phyloP scores from a whole-genome alignment of 2,888 invertebrate species.

The Eristalis arbustorum region DNA sequence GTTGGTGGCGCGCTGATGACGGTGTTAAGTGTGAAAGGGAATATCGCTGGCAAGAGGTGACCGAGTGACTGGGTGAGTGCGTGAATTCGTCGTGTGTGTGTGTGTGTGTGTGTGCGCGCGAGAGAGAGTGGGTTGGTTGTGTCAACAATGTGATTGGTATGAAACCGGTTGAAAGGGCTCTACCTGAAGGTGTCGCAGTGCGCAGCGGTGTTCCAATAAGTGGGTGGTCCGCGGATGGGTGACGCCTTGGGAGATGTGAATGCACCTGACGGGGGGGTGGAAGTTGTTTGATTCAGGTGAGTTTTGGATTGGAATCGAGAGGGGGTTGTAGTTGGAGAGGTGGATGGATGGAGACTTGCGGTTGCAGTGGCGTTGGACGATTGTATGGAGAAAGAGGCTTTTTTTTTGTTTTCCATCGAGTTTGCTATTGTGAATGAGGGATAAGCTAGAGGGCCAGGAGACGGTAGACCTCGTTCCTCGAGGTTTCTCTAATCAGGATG shows the following conservation, averaged over 20 bases:
- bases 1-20: background rate
- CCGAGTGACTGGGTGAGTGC: background rate
- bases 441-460: too few species aligned
- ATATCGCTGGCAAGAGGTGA: slow-evolving; percentile 8
- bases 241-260: slow-evolving; percentile 31
- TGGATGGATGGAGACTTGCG: background rate
- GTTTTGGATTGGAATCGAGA: background rate
- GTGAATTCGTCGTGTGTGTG: background rate
- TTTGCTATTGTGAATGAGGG: too few species aligned
- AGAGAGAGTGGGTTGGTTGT: slow-evolving; percentile 2
- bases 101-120: background rate
- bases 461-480: too few species aligned
- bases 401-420: too few species aligned
- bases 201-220: slow-evolving; percentile 58
- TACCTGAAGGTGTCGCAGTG: slow-evolving; percentile 45
- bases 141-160: slow-evolving; percentile 48
- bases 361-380: background rate
- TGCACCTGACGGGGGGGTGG: slow-evolving; percentile 57
- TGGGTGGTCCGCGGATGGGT: slow-evolving; percentile 43
- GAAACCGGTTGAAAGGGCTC: slow-evolving; percentile 60
- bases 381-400: background rate
- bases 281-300: slow-evolving; percentile 5
- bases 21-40: slow-evolving; percentile 36
- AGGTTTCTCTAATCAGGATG: too few species aligned
- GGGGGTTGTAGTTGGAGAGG: background rate